A percentile compares a stretch with the other conserved stretches of the same genome.
Conservation (phyloP, 2,888 invertebrate species). For the Opisthograptis luteolata region DNA sequence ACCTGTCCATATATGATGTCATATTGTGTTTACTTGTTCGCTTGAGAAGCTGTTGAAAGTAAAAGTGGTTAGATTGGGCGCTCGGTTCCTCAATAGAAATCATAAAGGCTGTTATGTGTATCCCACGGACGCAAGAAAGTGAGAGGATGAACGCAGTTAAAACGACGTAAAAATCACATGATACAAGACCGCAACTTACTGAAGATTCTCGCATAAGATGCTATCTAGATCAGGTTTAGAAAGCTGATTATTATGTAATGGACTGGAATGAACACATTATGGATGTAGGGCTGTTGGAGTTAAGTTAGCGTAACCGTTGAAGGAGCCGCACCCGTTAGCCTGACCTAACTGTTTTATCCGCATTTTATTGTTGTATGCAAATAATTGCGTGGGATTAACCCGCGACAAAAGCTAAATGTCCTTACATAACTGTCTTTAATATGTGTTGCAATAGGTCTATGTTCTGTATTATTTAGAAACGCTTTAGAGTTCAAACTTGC, state of each 20-base stretch:
- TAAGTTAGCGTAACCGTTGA: not conserved
- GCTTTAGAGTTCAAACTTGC: not conserved
- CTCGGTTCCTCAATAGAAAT: constrained; percentile 59
- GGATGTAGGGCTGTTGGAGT: constrained; percentile 5
- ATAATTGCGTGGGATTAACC: constrained; percentile 21
- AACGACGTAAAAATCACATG: constrained; percentile 36
- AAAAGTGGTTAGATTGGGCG: constrained; percentile 77
- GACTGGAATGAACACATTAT: constrained; percentile 13
- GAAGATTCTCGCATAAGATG: constrained; percentile 30
- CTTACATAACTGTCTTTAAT: constrained; percentile 8
- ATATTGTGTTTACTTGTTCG: constrained; percentile 51
- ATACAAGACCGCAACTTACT: constrained; percentile 16
- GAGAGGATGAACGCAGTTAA: constrained; percentile 59
- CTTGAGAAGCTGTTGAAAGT: constrained; percentile 63
- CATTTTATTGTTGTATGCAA: constrained; percentile 23
- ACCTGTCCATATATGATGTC: constrained; percentile 46
- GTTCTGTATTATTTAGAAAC: not conserved
- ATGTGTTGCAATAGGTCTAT: not conserved
- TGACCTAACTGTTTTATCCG: not conserved
- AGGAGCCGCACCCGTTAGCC: constrained; percentile 1
- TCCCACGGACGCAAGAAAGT: constrained; percentile 65
- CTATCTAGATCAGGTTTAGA: constrained; percentile 40
- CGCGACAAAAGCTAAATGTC: constrained; percentile 12
- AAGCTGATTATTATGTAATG: constrained; percentile 41
- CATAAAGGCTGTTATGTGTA: constrained; percentile 58